Evolutionary conservation across 2,888 invertebrate genomes (phyloP), one percentile per base, ranked within the genome.

Genomic region (Pristionchus japonicus): DNA sequence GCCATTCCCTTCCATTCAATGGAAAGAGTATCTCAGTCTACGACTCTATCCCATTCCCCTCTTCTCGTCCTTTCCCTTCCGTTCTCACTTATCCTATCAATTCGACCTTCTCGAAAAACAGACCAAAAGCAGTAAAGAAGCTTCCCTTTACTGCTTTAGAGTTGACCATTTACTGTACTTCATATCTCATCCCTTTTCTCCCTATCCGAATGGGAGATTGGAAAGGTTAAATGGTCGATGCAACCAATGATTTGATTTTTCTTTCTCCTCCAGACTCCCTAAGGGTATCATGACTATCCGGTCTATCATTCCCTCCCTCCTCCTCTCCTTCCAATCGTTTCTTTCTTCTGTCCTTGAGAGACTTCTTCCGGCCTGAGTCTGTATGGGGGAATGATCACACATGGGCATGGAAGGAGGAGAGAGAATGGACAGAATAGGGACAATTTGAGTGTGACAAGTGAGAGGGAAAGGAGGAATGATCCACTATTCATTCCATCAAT

Each of bases 61-160:
- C 23, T 31, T 27, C 64, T 64, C 64, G 27, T 70, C 70, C 37
- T 37, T 37, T 70, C 37, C n/a, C 70, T 70, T 70, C 70, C 64
- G 27, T 64, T 64, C 27, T 27, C 64, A 64, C 64, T 64, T 64
- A 64, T 64, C 64, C 15, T 20, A 15, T 64, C 31, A 11, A n/a
- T 70, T 37, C 70, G 70, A 37, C 70, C 70, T 34, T 70, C 70
- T 70, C 23, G 27, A 57, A 20, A 31, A n/a, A 3, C 20, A 70
- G 4, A 70, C 17, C 37, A 34, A 37, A 70, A 23, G 70, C 70
- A 70, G 70, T 70, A 70, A 70, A 34, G 37, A 70, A 70, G 70
- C 70, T 70, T 37, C 52, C 9, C 70, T 70, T 70, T 70, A 70
- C 70, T 70, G 70, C 70, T 70, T 20, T 37, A 27, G 70, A 34